phyloP scores from a whole-genome alignment of 2,113 vertebrate species.

The Aegithalos caudatus region DNA sequence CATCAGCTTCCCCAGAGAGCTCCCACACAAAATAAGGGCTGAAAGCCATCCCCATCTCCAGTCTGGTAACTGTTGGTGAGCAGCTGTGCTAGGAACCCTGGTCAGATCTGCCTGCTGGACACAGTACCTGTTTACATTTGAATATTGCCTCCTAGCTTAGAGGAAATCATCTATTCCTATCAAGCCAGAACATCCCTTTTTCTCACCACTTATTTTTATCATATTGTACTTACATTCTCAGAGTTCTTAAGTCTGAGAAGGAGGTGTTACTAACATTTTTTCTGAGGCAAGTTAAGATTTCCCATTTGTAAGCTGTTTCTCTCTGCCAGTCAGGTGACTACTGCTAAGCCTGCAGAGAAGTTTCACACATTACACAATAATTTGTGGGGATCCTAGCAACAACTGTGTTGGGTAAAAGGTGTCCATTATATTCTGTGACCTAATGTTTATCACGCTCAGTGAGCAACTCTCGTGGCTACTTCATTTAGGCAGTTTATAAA shows the following conservation, averaged over 20 bases:
- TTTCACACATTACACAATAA: background rate
- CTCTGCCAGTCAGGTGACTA: background rate
- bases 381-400: constrained; percentile 48
- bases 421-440: constrained; percentile 26
- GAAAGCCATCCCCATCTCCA: background rate
- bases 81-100: rapidly evolving
- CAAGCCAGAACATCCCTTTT: background rate
- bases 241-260: background rate
- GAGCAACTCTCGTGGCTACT: background rate
- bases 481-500: background rate
- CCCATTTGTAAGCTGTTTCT: background rate
- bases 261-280: background rate
- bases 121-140: background rate
- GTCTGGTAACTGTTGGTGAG: background rate
- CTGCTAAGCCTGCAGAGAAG: background rate
- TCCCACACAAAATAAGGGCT: background rate
- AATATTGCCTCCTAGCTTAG: background rate
- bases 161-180: background rate
- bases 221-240: background rate
- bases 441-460: background rate
- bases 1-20: background rate
- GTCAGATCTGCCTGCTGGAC: background rate
- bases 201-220: background rate
- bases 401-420: background rate
- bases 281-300: background rate